Evolutionary conservation across 2,797 vertebrate genomes (phyloP).

Genomic region (Sciaenops ocellatus): DNA sequence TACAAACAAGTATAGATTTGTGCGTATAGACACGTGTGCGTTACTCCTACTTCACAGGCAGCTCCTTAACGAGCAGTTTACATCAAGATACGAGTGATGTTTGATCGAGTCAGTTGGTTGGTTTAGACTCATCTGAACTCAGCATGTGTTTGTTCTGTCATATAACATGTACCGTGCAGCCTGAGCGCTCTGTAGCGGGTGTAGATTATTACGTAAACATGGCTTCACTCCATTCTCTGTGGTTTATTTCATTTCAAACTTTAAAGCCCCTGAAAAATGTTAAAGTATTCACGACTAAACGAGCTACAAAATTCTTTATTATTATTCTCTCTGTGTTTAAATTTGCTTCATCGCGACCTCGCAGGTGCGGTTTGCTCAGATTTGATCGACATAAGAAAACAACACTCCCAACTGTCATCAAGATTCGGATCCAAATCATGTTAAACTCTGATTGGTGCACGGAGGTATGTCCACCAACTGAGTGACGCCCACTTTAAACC

Average conservation of each 20-base stretch:
- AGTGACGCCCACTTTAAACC: slow-evolving; percentile 1
- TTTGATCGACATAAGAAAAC: neutral
- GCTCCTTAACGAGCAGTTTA: neutral
- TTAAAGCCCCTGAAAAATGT: neutral
- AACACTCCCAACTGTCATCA: neutral
- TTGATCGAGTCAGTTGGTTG: neutral
- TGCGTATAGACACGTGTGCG: neutral
- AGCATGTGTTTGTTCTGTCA: neutral
- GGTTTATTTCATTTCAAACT: slow-evolving; percentile 4
- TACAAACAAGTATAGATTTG: neutral
- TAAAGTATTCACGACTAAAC: neutral
- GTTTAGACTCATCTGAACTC: slow-evolving; percentile 5
- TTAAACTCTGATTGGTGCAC: slow-evolving; percentile 6
- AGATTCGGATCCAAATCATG: neutral
- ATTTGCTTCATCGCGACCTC: neutral
- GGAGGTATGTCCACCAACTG: neutral
- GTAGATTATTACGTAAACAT: neutral
- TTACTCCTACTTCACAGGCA: slow-evolving; percentile 15
- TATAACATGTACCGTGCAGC: neutral
- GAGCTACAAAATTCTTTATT: neutral
- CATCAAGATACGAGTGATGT: neutral
- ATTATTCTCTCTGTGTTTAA: no score
- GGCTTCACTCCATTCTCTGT: neutral
- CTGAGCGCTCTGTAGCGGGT: no score
- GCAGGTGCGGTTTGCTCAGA: neutral